These are phyloP conservation scores for Subacronicta megacephala DNA, from an alignment of 2,888 invertebrate genomes.

Conservation along the genomic window DNA sequence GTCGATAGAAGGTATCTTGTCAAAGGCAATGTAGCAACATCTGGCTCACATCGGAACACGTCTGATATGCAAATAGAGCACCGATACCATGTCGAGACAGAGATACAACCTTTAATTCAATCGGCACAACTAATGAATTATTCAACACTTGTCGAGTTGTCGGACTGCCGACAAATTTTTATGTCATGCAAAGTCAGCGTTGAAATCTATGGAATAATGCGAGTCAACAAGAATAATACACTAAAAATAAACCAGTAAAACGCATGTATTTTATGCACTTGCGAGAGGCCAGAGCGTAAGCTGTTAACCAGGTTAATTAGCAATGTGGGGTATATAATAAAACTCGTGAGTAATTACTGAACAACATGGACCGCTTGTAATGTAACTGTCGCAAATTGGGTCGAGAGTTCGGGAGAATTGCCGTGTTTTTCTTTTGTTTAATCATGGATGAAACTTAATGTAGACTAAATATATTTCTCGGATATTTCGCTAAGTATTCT, in stretches of 20 bases:
- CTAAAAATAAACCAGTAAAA: constrained; percentile 55
- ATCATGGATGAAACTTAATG: constrained; percentile 41
- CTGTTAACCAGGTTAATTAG: constrained; percentile 66
- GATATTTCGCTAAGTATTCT: constrained; percentile 16
- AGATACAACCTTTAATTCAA: constrained; percentile 77
- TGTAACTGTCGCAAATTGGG: constrained; percentile 30
- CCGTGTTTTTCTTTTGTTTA: constrained; percentile 36
- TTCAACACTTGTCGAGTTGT: constrained; percentile 70
- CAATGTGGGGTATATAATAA: constrained; percentile 56
- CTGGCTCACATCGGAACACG: constrained; percentile 63
- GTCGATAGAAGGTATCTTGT: constrained; percentile 28
- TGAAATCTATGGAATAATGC: constrained; percentile 53
- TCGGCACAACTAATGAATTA: constrained; percentile 77
- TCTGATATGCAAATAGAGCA: constrained; percentile 80
- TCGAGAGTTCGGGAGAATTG: constrained; percentile 17
- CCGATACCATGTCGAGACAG: constrained; percentile 68
- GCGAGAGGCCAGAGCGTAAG: constrained; percentile 49
- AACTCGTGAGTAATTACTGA: constrained; percentile 53
- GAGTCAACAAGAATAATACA: too few relatives aligned
- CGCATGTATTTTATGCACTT: constrained; percentile 51
- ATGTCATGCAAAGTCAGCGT: constrained; percentile 65
- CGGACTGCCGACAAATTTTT: constrained; percentile 70
- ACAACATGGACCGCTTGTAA: constrained; percentile 29
- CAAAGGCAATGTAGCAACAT: constrained; percentile 41
- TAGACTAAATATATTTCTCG: constrained; percentile 30